Evolutionary conservation across 2,113 vertebrate species (phyloP).

Genomic region (Spheniscus mendiculus): DNA sequence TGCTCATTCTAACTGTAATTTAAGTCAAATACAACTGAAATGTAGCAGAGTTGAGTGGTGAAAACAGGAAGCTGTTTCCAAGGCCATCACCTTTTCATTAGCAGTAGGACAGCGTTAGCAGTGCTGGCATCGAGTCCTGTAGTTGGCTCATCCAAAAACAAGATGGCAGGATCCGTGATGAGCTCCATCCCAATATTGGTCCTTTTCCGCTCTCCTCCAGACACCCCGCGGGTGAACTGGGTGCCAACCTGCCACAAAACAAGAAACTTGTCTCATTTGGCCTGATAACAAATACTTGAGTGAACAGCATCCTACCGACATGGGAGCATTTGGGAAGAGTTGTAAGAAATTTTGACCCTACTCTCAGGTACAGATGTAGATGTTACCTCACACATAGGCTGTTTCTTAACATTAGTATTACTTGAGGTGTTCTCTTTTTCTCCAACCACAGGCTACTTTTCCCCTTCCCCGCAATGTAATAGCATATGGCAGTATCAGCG

Average conservation of each 20-base stretch:
- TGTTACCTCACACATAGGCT: neutral
- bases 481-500: neutral
- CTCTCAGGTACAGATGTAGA: neutral
- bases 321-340: neutral
- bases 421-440: neutral
- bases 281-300: neutral
- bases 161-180: conserved; percentile 87
- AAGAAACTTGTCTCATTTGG: neutral
- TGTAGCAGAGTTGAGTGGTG: neutral
- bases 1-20: neutral
- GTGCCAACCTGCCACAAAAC: conserved; percentile 85
- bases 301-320: neutral
- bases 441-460: neutral
- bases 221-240: conserved; percentile 87
- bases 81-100: conserved; percentile 84
- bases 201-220: conserved; percentile 93
- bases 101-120: conserved; percentile 88
- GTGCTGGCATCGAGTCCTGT: conserved; percentile 94
- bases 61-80: neutral
- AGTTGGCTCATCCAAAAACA: conserved; percentile 96
- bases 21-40: neutral
- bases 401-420: neutral
- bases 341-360: neutral
- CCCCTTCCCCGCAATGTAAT: neutral
- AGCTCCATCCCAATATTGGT: conserved; percentile 96